Evolutionary conservation across 2,113 vertebrate genomes (phyloP), one percentile per base, ranked within the genome.

Genomic region (Setophaga petechia): DNA sequence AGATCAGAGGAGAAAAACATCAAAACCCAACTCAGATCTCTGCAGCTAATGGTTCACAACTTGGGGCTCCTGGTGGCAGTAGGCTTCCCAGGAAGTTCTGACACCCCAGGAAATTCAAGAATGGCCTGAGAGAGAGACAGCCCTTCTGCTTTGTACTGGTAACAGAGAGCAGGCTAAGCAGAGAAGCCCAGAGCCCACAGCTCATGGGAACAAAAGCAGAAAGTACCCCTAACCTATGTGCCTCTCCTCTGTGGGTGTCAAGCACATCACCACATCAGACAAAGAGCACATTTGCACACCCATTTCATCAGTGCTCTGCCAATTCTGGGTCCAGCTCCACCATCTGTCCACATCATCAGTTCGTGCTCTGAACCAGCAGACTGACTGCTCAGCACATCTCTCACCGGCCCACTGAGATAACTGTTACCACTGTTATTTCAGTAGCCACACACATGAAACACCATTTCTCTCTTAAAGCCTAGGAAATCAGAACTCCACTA

Each of bases 1-100:
- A 65, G 73, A 87, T 92, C 65, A 68, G 73, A 93, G 67, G 52
- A 41, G 52, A 39, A 89, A 84, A 91, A 44, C 52, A 62, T 81
- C 57, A 91, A 94, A 90, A 69, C 47, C 11, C 1, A 0, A 86
- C 25, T 25, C 52, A 74, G 68, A 47, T 16, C 9, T 59, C 47
- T 25, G 19, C 33, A 16, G 68, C 41, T 59, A 55, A 23, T 21
- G 24, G 35, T 18, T 73, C 39, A 1, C 78, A 31, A 1, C 39
- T 35, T 43, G 5, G 23, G 55, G 51, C 20, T 83, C 27, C 46
- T 10, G 43, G 46, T 57, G 77, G 31, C 28, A 61, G 63, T 15
- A 85, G 54, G 19, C 22, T 93, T 33, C 67, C 73, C 17, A 1
- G 15, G 12, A 20, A 51, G 30, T 41, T 66, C 39, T 69, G 59